Evolutionary conservation across 1,140 invertebrate genomes (phyloP), one percentile per base, ranked within the genome.

Genomic region (Argopecten irradians): DNA sequence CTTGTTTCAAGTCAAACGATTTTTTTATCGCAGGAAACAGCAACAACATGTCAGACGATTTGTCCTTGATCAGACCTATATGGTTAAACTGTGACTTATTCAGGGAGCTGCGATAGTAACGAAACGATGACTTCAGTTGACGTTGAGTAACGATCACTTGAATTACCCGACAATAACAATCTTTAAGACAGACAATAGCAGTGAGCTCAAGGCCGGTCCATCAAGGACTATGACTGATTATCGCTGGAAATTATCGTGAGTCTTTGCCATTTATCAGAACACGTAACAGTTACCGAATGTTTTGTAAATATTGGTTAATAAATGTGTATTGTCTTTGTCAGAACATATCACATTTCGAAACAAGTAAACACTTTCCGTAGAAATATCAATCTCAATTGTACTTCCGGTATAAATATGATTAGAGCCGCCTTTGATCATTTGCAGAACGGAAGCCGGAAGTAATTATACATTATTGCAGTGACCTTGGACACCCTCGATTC

Each of bases 401-500:
- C 55, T 71, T 71, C 55, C 55, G 55, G 55, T 71, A 71, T 71
- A 71, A 71, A 71, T 71, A 71, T 71, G 55, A n/a, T 71, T 71
- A 1, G 28, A 71, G n/a, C 55, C 55, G 28, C 55, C 55, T 71
- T 71, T 71, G 55, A 71, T 71, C 55, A n/a, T 71, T 71, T 71
- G 55, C 28, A n/a, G 16, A 71, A 71, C 55, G n/a, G 55, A 28
- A 71, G 16, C 55, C 55, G 55, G 55, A 71, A 71, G 11, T 16
- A 71, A 0, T 71, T 5, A 71, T 1, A n/a, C 55, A n/a, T n/a
- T 71, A 22, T 5, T 11, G n/a, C 55, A 28, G 11, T 28, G 55
- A 71, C 55, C 55, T 71, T 71, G 55, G 22, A 28, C 55, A 5
- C 5, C n/a, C 22, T 71, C 5, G 55, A 28, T 71, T 71, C 55